Percentiles rank a stretch among this genome's conserved stretches.
Conservation (phyloP, 2,797 vertebrate species). For the Bucorvus abyssinicus region DNA sequence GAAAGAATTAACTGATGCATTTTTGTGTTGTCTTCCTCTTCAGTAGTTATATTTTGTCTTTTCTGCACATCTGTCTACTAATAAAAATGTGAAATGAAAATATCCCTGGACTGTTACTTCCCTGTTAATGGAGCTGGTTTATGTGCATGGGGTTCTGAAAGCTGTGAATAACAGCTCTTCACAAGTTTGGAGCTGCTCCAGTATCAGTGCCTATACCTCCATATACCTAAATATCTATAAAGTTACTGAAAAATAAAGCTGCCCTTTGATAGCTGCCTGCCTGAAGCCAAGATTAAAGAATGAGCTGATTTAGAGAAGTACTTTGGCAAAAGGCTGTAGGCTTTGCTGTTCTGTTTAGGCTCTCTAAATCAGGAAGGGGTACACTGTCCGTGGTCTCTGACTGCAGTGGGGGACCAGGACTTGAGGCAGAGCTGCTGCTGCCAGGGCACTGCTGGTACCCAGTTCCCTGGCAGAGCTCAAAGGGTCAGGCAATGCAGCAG, state of each 20-base stretch:
- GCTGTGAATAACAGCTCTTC: background rate
- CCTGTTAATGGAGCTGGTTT: background rate
- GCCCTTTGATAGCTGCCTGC: background rate
- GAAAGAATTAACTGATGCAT: conserved; percentile 73
- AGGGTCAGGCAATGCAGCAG: rapidly evolving
- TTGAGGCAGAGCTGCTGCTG: background rate
- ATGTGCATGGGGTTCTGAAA: background rate
- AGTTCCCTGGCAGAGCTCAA: rapidly evolving
- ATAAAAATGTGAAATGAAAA: conserved; percentile 82
- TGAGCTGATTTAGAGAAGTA: background rate
- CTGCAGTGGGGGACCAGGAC: rapidly evolving
- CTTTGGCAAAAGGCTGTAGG: background rate
- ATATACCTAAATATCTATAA: background rate
- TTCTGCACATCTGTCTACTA: conserved; percentile 82
- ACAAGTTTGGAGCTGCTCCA: background rate
- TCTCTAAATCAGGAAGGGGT: background rate
- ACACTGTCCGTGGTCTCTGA: rapidly evolving
- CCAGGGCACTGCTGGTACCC: rapidly evolving
- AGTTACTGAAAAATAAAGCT: background rate
- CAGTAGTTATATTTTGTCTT: conserved; percentile 80
- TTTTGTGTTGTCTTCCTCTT: conserved; percentile 77
- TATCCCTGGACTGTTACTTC: conserved; percentile 52
- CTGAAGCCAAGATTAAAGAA: background rate
- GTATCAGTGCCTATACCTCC: too few relatives aligned
- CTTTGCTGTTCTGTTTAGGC: background rate